These are phyloP conservation scores for Rhagoletis zephyria DNA, from an alignment of 1,140 invertebrate genomes.

Conservation along the genomic window DNA sequence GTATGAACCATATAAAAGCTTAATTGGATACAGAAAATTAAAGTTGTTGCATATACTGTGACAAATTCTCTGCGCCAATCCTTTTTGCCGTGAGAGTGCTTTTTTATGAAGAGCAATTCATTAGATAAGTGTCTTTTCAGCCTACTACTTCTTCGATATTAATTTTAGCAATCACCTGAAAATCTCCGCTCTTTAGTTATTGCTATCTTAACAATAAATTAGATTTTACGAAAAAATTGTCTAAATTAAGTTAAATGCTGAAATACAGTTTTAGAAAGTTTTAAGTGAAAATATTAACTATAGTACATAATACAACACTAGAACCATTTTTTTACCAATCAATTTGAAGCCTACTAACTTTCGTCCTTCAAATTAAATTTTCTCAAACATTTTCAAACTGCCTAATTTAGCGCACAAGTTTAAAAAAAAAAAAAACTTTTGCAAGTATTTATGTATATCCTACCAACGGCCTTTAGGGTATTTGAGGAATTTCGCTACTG, in stretches of 20 bases:
- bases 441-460: not conserved
- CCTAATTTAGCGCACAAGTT: not conserved
- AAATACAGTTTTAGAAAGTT: not conserved
- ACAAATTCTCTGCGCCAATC: no score
- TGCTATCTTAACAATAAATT: no score
- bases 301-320: not conserved
- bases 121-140: no score
- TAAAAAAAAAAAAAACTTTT: not conserved
- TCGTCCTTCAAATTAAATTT: not conserved
- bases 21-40: no score
- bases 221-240: not conserved
- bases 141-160: no score
- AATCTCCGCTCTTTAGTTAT: no score
- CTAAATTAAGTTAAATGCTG: slow-evolving; percentile 7
- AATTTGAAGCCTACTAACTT: not conserved
- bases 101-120: no score
- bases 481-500: slow-evolving; percentile 6
- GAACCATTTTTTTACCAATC: not conserved
- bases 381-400: not conserved
- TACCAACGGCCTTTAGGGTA: slow-evolving; percentile 3
- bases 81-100: no score
- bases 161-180: no score
- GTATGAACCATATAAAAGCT: no score
- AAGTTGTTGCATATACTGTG: no score
- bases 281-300: not conserved